phyloP scores from a whole-genome alignment of 2,797 vertebrate genomes.

The Neomorphus geoffroyi region DNA sequence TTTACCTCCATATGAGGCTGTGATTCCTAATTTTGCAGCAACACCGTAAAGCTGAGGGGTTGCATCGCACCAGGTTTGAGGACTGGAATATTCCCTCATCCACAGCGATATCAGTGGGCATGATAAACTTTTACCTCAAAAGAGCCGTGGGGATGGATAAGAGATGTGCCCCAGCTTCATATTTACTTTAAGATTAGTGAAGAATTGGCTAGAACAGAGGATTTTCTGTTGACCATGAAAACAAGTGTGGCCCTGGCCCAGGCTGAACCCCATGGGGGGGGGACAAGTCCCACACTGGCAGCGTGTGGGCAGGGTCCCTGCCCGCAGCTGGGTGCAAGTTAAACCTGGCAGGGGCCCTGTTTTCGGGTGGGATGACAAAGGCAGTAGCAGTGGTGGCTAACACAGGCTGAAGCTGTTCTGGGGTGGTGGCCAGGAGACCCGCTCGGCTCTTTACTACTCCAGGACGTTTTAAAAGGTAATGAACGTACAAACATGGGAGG shows the following conservation, averaged over 20 bases:
- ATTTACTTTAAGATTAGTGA: conserved; percentile 32
- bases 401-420: not conserved
- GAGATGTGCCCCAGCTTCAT: not conserved
- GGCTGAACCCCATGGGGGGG: not conserved
- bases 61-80: fast-evolving
- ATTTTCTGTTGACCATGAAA: conserved; percentile 17
- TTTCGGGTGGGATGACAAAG: not conserved
- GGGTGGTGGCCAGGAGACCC: not conserved
- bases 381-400: not conserved
- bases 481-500: conserved; percentile 83
- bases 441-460: conserved; percentile 28
- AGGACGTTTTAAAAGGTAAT: conserved; percentile 73
- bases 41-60: not conserved
- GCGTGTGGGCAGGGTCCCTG: not conserved
- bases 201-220: conserved; percentile 8
- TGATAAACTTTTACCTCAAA: not conserved
- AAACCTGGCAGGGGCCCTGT: not conserved
- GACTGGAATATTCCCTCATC: not conserved
- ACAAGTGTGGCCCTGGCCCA: not conserved
- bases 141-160: not conserved
- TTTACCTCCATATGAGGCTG: fast-evolving
- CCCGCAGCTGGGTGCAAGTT: no score
- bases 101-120: fast-evolving
- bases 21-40: not conserved
- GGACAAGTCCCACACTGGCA: not conserved